These are phyloP conservation scores for Crotophaga sulcirostris DNA, from an alignment of 2,113 vertebrate species.

Conservation along the genomic window DNA sequence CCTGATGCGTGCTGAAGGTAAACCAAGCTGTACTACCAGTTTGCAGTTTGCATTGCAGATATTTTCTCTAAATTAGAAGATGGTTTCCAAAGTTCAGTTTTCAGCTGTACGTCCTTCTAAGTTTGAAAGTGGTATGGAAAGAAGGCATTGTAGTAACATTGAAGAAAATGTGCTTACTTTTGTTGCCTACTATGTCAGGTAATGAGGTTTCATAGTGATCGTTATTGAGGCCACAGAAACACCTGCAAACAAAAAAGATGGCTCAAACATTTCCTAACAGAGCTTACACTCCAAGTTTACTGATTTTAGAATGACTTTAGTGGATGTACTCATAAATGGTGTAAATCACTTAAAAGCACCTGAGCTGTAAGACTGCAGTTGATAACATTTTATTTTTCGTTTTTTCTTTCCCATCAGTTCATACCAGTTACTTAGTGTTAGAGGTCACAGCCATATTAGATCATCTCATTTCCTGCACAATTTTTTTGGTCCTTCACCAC, in stretches of 20 bases:
- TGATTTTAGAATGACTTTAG: background rate
- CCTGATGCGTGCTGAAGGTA: background rate
- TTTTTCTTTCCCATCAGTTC: background rate
- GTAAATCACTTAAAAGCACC: background rate
- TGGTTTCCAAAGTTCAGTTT: background rate
- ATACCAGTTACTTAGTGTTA: background rate
- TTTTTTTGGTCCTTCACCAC: background rate
- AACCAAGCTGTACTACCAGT: background rate
- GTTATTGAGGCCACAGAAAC: background rate
- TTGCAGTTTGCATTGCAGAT: background rate
- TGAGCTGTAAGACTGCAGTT: background rate
- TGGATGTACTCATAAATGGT: background rate
- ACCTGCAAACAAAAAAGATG: background rate
- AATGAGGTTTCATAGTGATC: background rate
- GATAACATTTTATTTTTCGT: background rate
- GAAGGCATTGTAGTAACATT: background rate
- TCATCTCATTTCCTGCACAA: background rate
- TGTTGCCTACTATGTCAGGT: background rate
- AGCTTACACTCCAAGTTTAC: background rate
- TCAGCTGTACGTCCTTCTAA: background rate
- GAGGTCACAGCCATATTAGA: background rate
- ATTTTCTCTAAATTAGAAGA: background rate
- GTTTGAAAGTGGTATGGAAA: background rate
- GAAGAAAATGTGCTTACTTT: background rate
- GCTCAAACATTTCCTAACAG: background rate